These are phyloP conservation scores for Dorcus hopei DNA, from an alignment of 2,888 invertebrate genomes.

Conservation along the genomic window DNA sequence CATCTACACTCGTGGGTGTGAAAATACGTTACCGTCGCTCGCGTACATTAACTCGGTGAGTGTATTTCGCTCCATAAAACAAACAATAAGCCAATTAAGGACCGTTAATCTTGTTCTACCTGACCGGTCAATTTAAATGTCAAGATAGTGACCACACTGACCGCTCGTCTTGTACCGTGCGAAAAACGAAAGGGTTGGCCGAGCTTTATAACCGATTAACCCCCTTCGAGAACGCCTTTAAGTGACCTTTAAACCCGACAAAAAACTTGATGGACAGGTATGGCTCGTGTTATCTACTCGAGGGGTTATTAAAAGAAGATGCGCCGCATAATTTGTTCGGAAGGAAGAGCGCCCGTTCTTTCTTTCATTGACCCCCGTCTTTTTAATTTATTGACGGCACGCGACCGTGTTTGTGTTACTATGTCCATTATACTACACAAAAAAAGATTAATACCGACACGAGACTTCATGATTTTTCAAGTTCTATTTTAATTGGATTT, in stretches of 20 bases:
- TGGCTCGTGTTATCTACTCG: constrained; percentile 30
- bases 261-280: constrained; percentile 29
- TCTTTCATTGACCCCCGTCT: constrained; percentile 23
- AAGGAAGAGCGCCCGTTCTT: constrained; percentile 23
- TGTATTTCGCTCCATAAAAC: background rate
- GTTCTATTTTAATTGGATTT: too few species aligned
- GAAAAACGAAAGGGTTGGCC: constrained; percentile 30
- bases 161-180: constrained; percentile 27
- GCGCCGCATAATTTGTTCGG: constrained; percentile 26
- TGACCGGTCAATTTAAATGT: constrained; percentile 13
- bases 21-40: too few species aligned
- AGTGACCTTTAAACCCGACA: constrained; percentile 19
- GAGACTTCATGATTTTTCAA: too few species aligned
- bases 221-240: constrained; percentile 18
- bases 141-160: constrained; percentile 28
- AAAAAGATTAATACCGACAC: too few species aligned
- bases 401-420: constrained; percentile 16
- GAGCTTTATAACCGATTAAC: constrained; percentile 19
- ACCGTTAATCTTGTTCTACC: constrained; percentile 22
- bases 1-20: too few species aligned
- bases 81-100: constrained; percentile 28
- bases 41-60: too few species aligned
- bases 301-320: constrained; percentile 42
- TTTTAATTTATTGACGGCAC: constrained; percentile 27
- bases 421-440: background rate